A percentile compares a stretch with the other conserved stretches of the same genome.
Conservation (phyloP, 2,888 invertebrate genomes). For the Caradrina kadenii region DNA sequence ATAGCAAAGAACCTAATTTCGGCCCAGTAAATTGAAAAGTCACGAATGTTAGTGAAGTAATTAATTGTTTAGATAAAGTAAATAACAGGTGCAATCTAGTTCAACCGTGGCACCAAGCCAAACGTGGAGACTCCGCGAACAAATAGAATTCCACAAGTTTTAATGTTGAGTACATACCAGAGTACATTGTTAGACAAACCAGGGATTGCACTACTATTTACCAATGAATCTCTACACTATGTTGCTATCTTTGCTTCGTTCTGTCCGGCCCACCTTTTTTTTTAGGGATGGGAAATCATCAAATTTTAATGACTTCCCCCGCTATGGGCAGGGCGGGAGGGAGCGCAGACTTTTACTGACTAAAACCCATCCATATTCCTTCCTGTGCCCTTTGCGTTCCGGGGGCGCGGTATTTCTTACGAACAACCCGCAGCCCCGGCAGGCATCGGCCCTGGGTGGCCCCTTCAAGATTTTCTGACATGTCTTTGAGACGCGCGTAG, state of each 20-base stretch:
- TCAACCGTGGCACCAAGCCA: conserved; percentile 51
- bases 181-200: conserved; percentile 40
- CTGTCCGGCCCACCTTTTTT: neutral
- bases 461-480: no score
- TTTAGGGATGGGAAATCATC: no score
- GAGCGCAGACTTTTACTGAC: no score
- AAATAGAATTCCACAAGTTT: conserved; percentile 62
- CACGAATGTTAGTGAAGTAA: conserved; percentile 52
- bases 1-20: conserved; percentile 11
- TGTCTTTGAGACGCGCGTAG: no score
- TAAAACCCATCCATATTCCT: no score
- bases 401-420: no score
- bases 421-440: no score
- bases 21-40: conserved; percentile 48
- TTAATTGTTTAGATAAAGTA: conserved; percentile 61
- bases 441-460: no score
- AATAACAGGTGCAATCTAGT: conserved; percentile 63
- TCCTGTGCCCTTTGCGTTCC: no score
- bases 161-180: conserved; percentile 50
- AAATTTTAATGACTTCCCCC: no score
- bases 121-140: conserved; percentile 44
- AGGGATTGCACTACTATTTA: neutral
- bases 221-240: conserved; percentile 1
- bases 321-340: no score
- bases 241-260: neutral